Evolutionary conservation across 2,113 vertebrate genomes (phyloP), one percentile per base, ranked within the genome.

Genomic region (Lampris incognitus): DNA sequence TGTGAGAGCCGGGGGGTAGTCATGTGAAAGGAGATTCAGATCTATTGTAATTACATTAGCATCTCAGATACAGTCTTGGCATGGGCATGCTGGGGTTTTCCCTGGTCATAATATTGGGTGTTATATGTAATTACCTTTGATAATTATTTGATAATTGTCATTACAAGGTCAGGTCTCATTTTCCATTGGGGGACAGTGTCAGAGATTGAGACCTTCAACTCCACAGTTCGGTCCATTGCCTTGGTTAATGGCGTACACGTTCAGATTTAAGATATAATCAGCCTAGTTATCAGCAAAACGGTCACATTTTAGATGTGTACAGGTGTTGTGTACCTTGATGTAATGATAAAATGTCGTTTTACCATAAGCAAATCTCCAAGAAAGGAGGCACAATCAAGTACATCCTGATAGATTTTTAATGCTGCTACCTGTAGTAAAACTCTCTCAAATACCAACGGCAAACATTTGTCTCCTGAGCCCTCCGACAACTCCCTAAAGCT

Each of bases 11-110:
- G 55, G 50, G 48, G 40, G 37, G 48, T 41, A 0, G 44, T 9
- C 38, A 44, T 40, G 52, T 57, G 13, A 40, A 51, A 64, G 51
- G 50, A 69, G 48, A 54, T 50, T 40, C 68, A 3, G 6, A 72
- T 63, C 68, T 58, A 67, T 40, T 46, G 63, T 24, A 24, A 24
- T 24, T 63, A 51, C 55, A 57, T 70, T 65, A 73, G 42, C 49
- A 56, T 80, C 65, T 5, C 3, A 37, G 56, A 55, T 9, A 69
- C 41, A 41, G 24, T 13, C 10, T 46, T 6, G 6, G 44, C 59
- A 9, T 48, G 49, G 11, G 13, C 11, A 63, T 49, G 24, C 46
- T 50, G 48, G 44, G 49, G 51, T 65, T 61, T 56, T 66, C 54
- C 61, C n/a, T 55, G 46, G 62, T 73, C 1, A 37, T 74, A 54